Conservation (phyloP, 2,797 vertebrate genomes). For the Steatocranus sp. region DNA sequence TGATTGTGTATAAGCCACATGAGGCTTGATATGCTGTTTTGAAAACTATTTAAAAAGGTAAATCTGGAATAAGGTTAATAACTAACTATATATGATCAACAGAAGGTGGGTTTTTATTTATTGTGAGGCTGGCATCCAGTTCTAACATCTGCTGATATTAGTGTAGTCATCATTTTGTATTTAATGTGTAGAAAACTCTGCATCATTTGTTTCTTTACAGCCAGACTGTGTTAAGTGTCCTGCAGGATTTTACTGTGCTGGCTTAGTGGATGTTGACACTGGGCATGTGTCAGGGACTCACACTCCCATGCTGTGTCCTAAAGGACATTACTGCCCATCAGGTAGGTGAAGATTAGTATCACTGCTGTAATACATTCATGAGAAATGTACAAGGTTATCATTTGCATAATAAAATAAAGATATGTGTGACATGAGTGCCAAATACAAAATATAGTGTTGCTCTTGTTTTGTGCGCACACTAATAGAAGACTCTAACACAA, state of each 20-base stretch:
- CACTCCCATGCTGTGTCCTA: constrained; percentile 68
- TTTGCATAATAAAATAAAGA: neutral
- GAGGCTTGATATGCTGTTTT: neutral
- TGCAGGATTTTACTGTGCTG: constrained; percentile 75
- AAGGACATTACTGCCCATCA: constrained; percentile 78
- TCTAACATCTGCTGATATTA: neutral
- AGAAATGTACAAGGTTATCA: neutral
- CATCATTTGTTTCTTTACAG: constrained; percentile 51
- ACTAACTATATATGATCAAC: neutral
- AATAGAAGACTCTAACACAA: constrained; percentile 1
- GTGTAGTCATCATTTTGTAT: neutral
- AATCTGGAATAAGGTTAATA: neutral
- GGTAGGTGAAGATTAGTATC: constrained; percentile 52
- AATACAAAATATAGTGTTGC: neutral
- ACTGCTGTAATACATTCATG: neutral
- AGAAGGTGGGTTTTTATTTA: neutral
- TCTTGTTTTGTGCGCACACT: constrained; percentile 1
- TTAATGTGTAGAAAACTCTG: neutral
- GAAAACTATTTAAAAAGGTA: neutral
- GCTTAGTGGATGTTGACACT: constrained; percentile 41
- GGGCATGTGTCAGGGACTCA: constrained; percentile 51
- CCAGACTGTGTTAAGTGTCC: constrained; percentile 77
- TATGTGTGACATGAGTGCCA: neutral
- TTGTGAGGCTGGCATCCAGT: neutral
- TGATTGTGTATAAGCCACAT: neutral